Percentiles rank a stretch among this genome's conserved stretches.
Conservation (phyloP, 2,113 vertebrate genomes). For the Balaenoptera acutorostrata region DNA sequence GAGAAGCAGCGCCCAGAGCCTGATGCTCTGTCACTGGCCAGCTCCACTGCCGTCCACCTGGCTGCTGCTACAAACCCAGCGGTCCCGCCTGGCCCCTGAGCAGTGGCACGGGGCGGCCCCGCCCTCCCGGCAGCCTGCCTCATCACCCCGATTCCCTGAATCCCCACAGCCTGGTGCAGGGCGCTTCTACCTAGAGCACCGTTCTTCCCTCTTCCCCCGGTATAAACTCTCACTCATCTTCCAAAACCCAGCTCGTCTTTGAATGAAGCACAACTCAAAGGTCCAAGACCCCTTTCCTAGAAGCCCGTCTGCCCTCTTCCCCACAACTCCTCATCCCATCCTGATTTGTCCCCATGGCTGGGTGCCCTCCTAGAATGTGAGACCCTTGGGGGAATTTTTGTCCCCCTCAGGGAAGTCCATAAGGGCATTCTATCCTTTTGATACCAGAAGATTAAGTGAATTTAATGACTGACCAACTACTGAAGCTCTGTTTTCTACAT, state of each 20-base stretch:
- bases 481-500: neutral
- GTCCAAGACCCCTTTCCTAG: neutral
- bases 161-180: neutral
- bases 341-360: neutral
- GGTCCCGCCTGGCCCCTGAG: neutral
- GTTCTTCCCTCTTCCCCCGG: accelerated
- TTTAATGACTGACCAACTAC: accelerated
- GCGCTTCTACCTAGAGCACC: accelerated
- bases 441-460: neutral
- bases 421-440: neutral
- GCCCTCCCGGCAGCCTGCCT: neutral
- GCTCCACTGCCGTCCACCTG: accelerated
- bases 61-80: neutral
- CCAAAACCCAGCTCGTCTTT: neutral
- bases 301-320: neutral
- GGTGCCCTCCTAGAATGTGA: no score
- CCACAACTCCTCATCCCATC: accelerated
- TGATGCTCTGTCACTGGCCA: neutral
- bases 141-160: neutral
- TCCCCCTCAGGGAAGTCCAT: neutral
- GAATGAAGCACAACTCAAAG: neutral
- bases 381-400: accelerated
- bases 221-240: neutral
- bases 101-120: neutral
- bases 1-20: conserved; percentile 20